phyloP scores from a whole-genome alignment of 2,888 invertebrate genomes.

The Diarsia rubi region DNA sequence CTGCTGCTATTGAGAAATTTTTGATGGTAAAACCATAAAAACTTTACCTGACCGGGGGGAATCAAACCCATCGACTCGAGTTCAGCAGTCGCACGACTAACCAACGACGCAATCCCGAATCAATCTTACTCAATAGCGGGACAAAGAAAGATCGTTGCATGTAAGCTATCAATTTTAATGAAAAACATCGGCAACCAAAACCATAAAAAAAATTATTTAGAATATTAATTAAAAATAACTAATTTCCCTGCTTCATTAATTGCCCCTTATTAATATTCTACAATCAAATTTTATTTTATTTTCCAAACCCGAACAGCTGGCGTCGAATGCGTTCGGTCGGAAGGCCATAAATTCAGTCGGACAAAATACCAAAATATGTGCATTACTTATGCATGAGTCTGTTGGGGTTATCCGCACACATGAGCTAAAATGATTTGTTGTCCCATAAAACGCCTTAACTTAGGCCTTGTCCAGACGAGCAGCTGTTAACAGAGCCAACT shows the following conservation, averaged over 20 bases:
- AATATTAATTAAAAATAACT: slow-evolving; percentile 55
- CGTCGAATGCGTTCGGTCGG: slow-evolving; percentile 46
- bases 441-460: slow-evolving; percentile 75
- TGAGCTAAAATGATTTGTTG: slow-evolving; percentile 76
- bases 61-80: too few species aligned
- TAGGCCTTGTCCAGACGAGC: too few species aligned
- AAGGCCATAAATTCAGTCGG: slow-evolving; percentile 67
- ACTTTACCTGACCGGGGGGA: too few species aligned
- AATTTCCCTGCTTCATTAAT: slow-evolving; percentile 63
- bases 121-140: not conserved
- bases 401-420: slow-evolving; percentile 68
- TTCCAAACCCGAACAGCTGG: slow-evolving; percentile 50
- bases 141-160: not conserved
- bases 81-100: too few species aligned
- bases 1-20: too few species aligned
- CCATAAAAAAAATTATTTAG: slow-evolving; percentile 37
- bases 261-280: slow-evolving; percentile 69
- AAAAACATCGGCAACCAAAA: slow-evolving; percentile 8
- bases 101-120: not conserved
- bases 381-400: slow-evolving; percentile 70
- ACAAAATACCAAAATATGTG: slow-evolving; percentile 62
- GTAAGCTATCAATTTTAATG: not conserved
- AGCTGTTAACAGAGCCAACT: too few species aligned
- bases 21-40: too few species aligned
- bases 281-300: slow-evolving; percentile 60